A percentile compares a stretch with the other conserved stretches of the same genome.
These are phyloP conservation scores for Sebastes schlegelii DNA, from an alignment of 2,113 vertebrate species.

Conservation along the genomic window DNA sequence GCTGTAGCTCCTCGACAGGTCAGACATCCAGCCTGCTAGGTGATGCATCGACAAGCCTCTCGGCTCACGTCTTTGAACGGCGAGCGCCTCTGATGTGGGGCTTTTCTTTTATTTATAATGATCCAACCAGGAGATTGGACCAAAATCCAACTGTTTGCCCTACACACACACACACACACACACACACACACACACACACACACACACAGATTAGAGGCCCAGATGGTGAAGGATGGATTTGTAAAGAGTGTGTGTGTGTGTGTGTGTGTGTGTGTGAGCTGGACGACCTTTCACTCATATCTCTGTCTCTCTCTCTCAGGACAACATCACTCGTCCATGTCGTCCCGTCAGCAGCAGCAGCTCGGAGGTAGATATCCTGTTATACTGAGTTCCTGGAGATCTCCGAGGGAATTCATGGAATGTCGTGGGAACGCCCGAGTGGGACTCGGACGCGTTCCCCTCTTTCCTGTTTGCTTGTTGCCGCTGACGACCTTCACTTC, in stretches of 20 bases:
- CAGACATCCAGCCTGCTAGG: too few species aligned
- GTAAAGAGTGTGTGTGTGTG: not conserved
- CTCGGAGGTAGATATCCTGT: not conserved
- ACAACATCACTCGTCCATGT: conserved; percentile 24
- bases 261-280: conserved; percentile 21
- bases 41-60: too few species aligned
- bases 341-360: not conserved
- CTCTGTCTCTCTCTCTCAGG: conserved; percentile 16
- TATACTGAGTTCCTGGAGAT: conserved; percentile 10
- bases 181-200: conserved; percentile 38
- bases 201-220: not conserved
- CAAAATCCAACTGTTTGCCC: too few species aligned
- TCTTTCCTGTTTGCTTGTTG: conserved; percentile 65
- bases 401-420: conserved; percentile 59
- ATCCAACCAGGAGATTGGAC: conserved; percentile 30
- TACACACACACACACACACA: conserved; percentile 22
- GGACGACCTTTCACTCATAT: not conserved
- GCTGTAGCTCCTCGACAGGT: too few species aligned
- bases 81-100: too few species aligned
- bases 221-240: too few species aligned
- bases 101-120: too few species aligned
- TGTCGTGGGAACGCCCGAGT: conserved; percentile 66
- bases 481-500: conserved; percentile 45
- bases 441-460: conserved; percentile 26
- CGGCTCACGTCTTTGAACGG: too few species aligned